These are phyloP conservation scores for Aythya baeri DNA, from an alignment of 2,113 vertebrate species.

Conservation along the genomic window DNA sequence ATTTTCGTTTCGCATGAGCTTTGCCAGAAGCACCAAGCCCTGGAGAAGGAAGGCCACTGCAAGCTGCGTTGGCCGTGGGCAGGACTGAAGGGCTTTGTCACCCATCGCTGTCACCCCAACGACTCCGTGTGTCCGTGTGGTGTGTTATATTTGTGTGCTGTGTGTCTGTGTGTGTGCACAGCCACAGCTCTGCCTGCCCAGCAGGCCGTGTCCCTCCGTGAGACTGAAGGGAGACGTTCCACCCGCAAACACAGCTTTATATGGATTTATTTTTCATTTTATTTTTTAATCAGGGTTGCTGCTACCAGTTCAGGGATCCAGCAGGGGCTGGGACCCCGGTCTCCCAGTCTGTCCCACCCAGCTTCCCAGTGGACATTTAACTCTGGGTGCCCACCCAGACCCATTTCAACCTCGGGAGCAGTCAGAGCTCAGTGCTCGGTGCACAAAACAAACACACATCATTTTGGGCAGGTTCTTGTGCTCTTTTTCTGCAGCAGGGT, in stretches of 20 bases:
- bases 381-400: background rate
- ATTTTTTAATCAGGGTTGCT: background rate
- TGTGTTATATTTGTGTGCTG: background rate
- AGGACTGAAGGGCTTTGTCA: background rate
- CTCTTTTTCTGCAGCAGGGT: background rate
- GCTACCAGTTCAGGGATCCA: background rate
- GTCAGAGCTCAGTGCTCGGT: fast-evolving
- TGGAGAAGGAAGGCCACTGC: background rate
- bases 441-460: background rate
- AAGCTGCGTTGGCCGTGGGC: background rate
- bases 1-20: background rate
- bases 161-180: background rate
- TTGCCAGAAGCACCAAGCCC: conserved; percentile 41
- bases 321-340: background rate
- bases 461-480: background rate
- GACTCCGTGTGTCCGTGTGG: background rate
- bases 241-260: background rate
- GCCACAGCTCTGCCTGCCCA: background rate
- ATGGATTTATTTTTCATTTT: background rate
- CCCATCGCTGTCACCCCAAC: background rate
- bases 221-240: background rate
- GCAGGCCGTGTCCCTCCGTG: background rate
- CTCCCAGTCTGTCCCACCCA: background rate
- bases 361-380: fast-evolving
- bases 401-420: background rate